Evolutionary conservation across 2,888 invertebrate species (phyloP).

Genomic region (Tachina fera): DNA sequence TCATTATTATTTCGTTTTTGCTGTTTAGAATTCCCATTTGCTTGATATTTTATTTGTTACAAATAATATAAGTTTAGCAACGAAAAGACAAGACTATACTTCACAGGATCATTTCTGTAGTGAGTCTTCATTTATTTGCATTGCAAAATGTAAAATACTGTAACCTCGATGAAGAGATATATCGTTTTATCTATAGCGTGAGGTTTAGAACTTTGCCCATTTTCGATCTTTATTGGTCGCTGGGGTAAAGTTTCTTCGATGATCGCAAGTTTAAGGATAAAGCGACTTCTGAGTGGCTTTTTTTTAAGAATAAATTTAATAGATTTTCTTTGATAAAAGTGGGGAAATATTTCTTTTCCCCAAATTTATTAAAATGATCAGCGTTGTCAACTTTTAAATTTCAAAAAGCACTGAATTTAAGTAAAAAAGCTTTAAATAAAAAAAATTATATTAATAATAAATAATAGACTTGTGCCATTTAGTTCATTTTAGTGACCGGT

Average conservation of each 20-base stretch:
- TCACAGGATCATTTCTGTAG: constrained; percentile 83
- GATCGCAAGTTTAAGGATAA: constrained; percentile 73
- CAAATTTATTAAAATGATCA: too few species aligned
- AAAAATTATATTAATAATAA: too few species aligned
- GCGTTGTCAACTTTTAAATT: too few species aligned
- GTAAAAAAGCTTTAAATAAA: too few species aligned
- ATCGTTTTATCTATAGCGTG: constrained; percentile 84
- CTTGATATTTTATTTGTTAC: constrained; percentile 59
- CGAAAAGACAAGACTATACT: constrained; percentile 81
- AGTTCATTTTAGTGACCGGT: too few species aligned
- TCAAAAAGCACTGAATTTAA: too few species aligned
- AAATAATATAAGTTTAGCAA: background rate
- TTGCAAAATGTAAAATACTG: constrained; percentile 81
- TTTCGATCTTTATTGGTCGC: constrained; percentile 23
- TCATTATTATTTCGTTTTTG: too few species aligned
- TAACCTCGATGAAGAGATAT: constrained; percentile 85
- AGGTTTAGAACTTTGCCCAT: constrained; percentile 77
- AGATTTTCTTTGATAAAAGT: too few species aligned
- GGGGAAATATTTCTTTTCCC: too few species aligned
- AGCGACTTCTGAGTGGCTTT: constrained; percentile 75
- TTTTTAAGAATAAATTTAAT: too few species aligned
- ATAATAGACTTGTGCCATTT: too few species aligned
- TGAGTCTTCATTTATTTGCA: constrained; percentile 84
- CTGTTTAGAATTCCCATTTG: constrained; percentile 73
- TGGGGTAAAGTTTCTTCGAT: background rate